phyloP scores from a whole-genome alignment of 2,888 invertebrate genomes.

The Alitta virens region DNA sequence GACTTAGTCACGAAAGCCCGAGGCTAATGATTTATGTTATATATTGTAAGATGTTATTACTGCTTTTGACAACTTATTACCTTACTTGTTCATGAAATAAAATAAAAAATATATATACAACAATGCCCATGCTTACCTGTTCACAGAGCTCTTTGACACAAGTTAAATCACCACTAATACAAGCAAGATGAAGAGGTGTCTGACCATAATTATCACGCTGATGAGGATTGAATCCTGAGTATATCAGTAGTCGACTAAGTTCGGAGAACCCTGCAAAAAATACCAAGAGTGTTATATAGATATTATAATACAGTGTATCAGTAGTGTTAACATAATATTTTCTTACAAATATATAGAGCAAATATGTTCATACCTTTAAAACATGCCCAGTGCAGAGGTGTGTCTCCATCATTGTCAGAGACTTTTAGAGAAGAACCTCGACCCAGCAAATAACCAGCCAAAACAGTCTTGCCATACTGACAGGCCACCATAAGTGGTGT shows the following conservation, averaged over 20 bases:
- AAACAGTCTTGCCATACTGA: conserved; percentile 88
- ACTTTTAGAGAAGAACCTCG: conserved; percentile 84
- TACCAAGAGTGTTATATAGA: neutral
- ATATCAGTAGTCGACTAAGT: conserved; percentile 80
- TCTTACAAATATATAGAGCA: neutral
- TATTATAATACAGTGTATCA: neutral
- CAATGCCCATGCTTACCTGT: too few species aligned
- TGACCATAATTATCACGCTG: conserved; percentile 91
- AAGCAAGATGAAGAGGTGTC: conserved; percentile 85
- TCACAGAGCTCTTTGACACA: conserved; percentile 79
- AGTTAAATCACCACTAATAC: conserved; percentile 81
- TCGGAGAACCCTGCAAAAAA: conserved; percentile 68
- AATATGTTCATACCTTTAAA: conserved; percentile 71
- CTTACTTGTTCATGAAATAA: too few species aligned
- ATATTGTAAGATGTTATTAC: too few species aligned
- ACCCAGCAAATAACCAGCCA: conserved; percentile 84
- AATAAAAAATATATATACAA: too few species aligned
- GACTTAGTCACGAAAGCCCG: too few species aligned
- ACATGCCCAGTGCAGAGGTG: conserved; percentile 90
- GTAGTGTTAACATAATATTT: neutral
- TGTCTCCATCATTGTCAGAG: conserved; percentile 89
- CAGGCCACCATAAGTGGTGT: conserved; percentile 85
- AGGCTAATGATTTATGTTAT: too few species aligned
- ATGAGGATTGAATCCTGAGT: conserved; percentile 85
- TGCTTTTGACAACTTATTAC: too few species aligned